Base-by-base conservation (phyloP, 2,113 vertebrate genomes). In the Cyanoderma ruficeps region DNA sequence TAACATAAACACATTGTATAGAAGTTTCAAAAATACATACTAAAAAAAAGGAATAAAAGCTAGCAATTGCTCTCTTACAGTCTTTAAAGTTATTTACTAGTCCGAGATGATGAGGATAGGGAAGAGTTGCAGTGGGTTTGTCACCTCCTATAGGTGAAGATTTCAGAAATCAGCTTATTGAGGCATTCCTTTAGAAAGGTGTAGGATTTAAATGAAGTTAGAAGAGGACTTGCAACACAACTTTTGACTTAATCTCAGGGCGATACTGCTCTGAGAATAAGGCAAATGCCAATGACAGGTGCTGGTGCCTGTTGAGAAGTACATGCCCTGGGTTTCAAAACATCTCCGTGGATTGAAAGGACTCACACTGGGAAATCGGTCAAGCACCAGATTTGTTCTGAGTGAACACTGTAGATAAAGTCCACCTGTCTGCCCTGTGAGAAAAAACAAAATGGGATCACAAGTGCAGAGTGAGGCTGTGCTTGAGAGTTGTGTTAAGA, bases 1-100 rank as follows among this genome's bases (percentile, higher is more conserved):
- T 50, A 65, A 46, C 7, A 31, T 49, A 42, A 72, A 35, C 7
- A 24, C 0, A 10, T 57, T 2, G 3, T 30, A 15, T 1, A 50
- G 8, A 74, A 4, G 25, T 37, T 93, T 87, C 39, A 20, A 33
- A 23, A 70, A 57, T 35, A 4, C 0, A 1, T 61, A 11, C 9
- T 3, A 2, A 23, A 23, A 37, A 35, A 22, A 13, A 6, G 7
- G 8, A 8, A 1, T 7, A 49, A 57, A 60, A 24, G 0, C 25
- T 83, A 10, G 4, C 22, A 20, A 33, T 47, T 28, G 1, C 12
- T 59, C 11, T 60, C 1, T 39, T 74, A 3, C 0, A 33, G 11
- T 28, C 4, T 72, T 85, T 6, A 8, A 50, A 71, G 10, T 83
- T 1, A 25, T 5, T 71, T 57, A 6, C 8, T 76, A 39, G 7